Evolutionary conservation across 2,797 vertebrate genomes (phyloP).

Genomic region (Strix occidentalis): DNA sequence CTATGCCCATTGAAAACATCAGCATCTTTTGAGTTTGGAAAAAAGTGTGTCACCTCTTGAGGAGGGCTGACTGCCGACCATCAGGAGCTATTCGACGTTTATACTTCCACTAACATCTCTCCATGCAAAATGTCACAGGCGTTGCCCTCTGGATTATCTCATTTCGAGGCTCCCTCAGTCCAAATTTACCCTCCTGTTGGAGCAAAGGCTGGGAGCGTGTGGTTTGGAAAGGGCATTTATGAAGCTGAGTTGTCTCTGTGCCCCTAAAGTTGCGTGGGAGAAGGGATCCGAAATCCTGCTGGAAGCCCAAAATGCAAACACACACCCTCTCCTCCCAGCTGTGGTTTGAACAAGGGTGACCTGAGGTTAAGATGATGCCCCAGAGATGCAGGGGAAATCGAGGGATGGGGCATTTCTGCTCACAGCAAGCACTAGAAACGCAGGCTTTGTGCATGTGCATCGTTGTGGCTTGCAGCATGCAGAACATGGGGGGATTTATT

Average conservation of each 20-base stretch:
- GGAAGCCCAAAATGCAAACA: neutral
- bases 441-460: neutral
- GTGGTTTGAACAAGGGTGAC: neutral
- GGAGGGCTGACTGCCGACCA: neutral
- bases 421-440: neutral
- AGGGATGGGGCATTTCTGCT: neutral
- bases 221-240: neutral
- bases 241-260: too few species aligned
- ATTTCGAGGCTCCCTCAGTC: neutral
- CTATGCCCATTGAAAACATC: neutral
- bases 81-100: neutral
- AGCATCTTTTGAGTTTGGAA: neutral
- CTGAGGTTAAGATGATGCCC: too few species aligned
- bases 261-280: neutral
- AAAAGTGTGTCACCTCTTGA: neutral
- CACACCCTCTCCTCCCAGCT: neutral
- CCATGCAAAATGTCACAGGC: neutral
- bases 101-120: neutral
- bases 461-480: accelerated
- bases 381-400: neutral
- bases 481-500: neutral
- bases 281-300: neutral
- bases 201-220: neutral
- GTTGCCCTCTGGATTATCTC: neutral
- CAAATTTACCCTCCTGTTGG: neutral